A percentile compares a stretch with the other conserved stretches of the same genome.
These are phyloP conservation scores for Heteropelma amictum DNA, from an alignment of 2,888 invertebrate genomes.

Conservation along the genomic window DNA sequence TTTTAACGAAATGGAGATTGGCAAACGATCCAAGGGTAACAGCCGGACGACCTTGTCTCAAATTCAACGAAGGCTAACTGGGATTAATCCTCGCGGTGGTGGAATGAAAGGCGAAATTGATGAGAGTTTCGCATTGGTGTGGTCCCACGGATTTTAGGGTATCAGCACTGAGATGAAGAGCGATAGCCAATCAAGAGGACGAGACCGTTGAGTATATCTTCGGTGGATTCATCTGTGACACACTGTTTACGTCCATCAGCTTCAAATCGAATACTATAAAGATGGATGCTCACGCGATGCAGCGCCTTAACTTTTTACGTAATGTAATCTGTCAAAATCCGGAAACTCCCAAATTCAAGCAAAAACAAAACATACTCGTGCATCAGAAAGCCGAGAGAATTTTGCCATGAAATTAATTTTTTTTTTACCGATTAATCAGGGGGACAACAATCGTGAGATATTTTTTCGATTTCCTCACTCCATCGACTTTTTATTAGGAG, in stretches of 20 bases:
- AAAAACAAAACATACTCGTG: too few species aligned
- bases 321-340: too few species aligned
- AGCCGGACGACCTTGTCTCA: slow-evolving; percentile 29
- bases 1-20: background rate
- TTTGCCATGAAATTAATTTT: too few species aligned
- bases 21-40: slow-evolving; percentile 7
- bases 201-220: background rate
- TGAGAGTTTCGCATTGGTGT: background rate
- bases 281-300: too few species aligned
- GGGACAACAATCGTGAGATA: too few species aligned
- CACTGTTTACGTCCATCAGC: background rate
- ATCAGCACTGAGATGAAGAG: background rate
- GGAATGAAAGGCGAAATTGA: background rate
- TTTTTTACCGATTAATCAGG: too few species aligned
- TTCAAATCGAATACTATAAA: too few species aligned
- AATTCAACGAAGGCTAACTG: slow-evolving; percentile 1
- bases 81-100: slow-evolving; percentile 12
- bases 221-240: slow-evolving; percentile 2
- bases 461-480: background rate
- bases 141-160: background rate
- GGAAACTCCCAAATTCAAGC: too few species aligned
- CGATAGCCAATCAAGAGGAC: background rate
- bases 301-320: too few species aligned
- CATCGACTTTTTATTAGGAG: background rate
- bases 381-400: too few species aligned